A percentile compares a stretch with the other conserved stretches of the same genome.
Conservation (phyloP, 2,113 vertebrate species). For the Lamprotornis superbus region DNA sequence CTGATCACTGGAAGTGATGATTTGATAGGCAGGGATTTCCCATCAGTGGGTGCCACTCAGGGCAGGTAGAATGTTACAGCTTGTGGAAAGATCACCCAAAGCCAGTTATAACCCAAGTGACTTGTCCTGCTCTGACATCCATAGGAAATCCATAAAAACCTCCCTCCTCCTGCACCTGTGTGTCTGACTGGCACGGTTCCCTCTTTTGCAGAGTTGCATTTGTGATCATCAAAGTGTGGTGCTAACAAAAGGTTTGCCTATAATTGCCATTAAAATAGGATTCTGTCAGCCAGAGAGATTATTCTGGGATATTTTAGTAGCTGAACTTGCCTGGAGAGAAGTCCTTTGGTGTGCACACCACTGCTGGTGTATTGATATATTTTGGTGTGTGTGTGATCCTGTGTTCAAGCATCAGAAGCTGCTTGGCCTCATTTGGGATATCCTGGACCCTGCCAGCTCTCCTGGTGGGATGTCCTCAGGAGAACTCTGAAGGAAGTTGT, state of each 20-base stretch:
- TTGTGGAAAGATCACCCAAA: background rate
- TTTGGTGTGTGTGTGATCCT: background rate
- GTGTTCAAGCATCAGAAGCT: background rate
- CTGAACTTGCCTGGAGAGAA: background rate
- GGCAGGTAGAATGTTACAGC: background rate
- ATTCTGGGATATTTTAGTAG: background rate
- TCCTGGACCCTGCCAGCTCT: background rate
- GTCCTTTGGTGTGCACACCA: background rate
- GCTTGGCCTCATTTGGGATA: accelerated
- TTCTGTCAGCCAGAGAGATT: background rate
- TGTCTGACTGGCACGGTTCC: background rate
- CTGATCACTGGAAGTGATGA: accelerated
- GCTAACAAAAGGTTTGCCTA: background rate
- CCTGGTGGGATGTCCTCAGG: background rate
- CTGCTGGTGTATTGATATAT: accelerated
- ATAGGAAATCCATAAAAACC: background rate
- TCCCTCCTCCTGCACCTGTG: background rate
- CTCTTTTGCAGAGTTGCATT: background rate
- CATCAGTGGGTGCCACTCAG: background rate
- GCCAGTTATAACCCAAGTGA: background rate
- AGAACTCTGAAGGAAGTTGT: background rate
- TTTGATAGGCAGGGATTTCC: background rate
- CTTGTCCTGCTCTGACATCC: background rate
- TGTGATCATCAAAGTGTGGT: background rate
- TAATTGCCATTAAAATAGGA: background rate